Conservation (phyloP, 2,113 vertebrate genomes). For the Phalacrocorax pelagicus region DNA sequence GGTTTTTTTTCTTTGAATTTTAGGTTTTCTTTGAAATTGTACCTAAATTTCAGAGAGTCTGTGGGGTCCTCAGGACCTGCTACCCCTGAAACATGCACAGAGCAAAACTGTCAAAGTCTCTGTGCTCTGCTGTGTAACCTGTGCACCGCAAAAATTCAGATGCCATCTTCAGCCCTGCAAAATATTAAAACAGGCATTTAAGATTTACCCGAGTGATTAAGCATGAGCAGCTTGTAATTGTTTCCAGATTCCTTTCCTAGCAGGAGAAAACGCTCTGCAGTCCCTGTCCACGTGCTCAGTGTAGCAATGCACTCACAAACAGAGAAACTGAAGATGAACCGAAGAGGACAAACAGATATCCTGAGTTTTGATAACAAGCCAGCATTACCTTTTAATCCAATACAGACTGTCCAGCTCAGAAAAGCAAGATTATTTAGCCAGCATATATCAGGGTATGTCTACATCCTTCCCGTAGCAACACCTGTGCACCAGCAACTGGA, state of each 20-base stretch:
- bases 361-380: background rate
- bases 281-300: background rate
- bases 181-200: constrained; percentile 55
- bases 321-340: background rate
- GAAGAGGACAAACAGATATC: background rate
- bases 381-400: background rate
- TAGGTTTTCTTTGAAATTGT: background rate
- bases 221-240: constrained; percentile 56
- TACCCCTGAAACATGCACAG: background rate
- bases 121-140: constrained; percentile 1
- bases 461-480: background rate
- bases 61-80: background rate
- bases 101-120: background rate
- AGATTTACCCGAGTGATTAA: constrained; percentile 50
- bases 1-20: background rate
- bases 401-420: background rate
- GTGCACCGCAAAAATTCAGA: constrained; percentile 20
- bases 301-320: background rate
- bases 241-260: constrained; percentile 53
- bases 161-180: constrained; percentile 57
- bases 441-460: background rate
- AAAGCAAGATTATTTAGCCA: background rate
- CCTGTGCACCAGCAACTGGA: constrained; percentile 9
- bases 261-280: constrained; percentile 18
- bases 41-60: background rate